phyloP scores from a whole-genome alignment of 2,888 invertebrate species.

The Hirtodrosophila histrioides region DNA sequence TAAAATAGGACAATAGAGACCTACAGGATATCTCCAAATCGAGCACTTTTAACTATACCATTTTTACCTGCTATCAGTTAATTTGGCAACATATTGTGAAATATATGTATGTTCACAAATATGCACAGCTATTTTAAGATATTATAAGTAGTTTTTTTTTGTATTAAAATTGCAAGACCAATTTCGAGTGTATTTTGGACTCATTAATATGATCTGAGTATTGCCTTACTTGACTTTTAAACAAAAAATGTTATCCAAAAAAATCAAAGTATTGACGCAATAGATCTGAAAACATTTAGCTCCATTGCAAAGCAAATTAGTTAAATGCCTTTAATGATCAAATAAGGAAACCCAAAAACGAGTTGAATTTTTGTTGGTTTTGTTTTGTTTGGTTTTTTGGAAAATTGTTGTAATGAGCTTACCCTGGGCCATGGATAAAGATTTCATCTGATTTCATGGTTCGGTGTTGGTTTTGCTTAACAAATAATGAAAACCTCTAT shows the following conservation, averaged over 20 bases:
- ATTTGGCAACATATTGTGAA: slow-evolving; percentile 7
- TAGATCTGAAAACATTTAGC: slow-evolving; percentile 37
- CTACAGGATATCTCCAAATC: too few species aligned
- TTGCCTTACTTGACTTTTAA: background rate
- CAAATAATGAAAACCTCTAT: slow-evolving; percentile 17
- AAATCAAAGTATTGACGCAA: slow-evolving; percentile 26
- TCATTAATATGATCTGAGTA: background rate
- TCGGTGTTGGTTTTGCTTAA: slow-evolving; percentile 20
- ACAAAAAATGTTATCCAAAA: slow-evolving; percentile 1
- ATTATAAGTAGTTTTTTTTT: too few species aligned
- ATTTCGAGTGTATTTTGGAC: background rate
- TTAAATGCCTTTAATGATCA: slow-evolving; percentile 64
- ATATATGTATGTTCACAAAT: background rate
- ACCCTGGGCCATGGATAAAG: slow-evolving; percentile 22
- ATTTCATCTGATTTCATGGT: slow-evolving; percentile 44
- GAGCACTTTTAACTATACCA: background rate
- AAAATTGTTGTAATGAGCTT: slow-evolving; percentile 14
- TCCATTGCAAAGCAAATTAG: slow-evolving; percentile 61
- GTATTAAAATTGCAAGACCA: too few species aligned
- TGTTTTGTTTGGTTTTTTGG: slow-evolving; percentile 12
- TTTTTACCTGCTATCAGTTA: slow-evolving; percentile 13
- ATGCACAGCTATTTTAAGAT: too few species aligned
- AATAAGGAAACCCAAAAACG: slow-evolving; percentile 55
- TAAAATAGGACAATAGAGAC: too few species aligned
- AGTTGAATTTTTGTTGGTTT: slow-evolving; percentile 35